Percentiles rank a stretch among this genome's conserved stretches.
Conservation (phyloP, 2,113 vertebrate genomes). For the Chloroceryle aenea region DNA sequence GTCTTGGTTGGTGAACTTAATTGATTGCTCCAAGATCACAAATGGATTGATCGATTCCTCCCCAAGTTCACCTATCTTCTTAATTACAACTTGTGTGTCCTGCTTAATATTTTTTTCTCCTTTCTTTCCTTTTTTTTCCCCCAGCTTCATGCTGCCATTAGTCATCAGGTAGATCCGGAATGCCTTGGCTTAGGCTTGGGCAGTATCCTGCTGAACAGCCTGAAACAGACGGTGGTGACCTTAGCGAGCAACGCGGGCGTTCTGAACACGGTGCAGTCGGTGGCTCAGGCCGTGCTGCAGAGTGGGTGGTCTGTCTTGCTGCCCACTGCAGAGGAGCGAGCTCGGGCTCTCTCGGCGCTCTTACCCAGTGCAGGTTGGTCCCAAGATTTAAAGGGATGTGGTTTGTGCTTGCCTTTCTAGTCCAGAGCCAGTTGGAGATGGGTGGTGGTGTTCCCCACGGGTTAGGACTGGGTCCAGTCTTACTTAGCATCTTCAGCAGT, state of each 20-base stretch:
- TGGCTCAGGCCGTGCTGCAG: conserved; percentile 94
- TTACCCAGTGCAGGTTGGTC: conserved; percentile 90
- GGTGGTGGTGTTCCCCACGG: too few species aligned
- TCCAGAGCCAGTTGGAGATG: too few species aligned
- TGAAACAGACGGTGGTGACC: conserved; percentile 95
- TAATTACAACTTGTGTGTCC: not conserved
- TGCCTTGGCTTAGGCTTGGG: conserved; percentile 92
- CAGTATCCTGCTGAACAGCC: conserved; percentile 90
- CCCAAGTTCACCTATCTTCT: not conserved
- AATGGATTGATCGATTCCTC: too few species aligned
- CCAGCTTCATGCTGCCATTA: conserved; percentile 95
- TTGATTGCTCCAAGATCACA: not conserved
- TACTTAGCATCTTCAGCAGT: too few species aligned
- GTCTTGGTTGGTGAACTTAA: not conserved
- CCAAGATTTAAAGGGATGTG: accelerated
- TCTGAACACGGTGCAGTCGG: conserved; percentile 90
- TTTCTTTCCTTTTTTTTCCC: not conserved
- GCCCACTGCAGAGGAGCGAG: conserved; percentile 94
- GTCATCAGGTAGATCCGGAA: conserved; percentile 95
- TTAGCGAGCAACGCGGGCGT: conserved; percentile 95
- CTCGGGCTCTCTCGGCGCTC: conserved; percentile 91
- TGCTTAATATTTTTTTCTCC: not conserved
- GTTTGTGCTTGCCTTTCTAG: not conserved
- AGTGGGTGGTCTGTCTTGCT: conserved; percentile 97
- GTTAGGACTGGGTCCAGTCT: too few species aligned